Percentiles rank a stretch among this genome's conserved stretches.
Conservation (phyloP, 2,797 vertebrate genomes). For the Rhinophrynus dorsalis region DNA sequence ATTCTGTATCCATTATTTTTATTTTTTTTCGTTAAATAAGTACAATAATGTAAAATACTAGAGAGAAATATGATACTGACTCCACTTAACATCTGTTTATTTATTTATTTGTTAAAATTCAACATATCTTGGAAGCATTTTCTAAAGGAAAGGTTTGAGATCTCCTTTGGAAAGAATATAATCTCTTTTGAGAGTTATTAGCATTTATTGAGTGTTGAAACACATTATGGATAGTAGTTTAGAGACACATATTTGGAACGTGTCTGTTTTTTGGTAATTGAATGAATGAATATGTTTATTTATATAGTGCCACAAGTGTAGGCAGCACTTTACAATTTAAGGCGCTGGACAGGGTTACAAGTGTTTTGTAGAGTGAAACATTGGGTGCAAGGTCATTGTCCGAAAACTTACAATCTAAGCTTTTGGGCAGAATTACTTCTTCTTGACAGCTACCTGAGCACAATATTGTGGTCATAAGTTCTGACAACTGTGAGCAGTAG, state of each 20-base stretch:
- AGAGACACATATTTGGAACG: slow-evolving; percentile 12
- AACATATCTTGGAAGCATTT: slow-evolving; percentile 14
- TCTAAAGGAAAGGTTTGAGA: not conserved
- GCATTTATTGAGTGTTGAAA: slow-evolving; percentile 9
- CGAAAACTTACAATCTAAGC: no score
- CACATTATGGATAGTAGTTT: slow-evolving; percentile 11
- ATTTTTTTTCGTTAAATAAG: not conserved
- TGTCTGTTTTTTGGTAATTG: no score
- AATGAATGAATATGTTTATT: no score
- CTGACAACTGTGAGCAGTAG: no score
- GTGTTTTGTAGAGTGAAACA: no score
- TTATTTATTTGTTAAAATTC: not conserved
- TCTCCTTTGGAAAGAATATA: not conserved
- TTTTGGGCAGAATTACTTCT: slow-evolving; percentile 30
- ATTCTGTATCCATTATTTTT: slow-evolving; percentile 26
- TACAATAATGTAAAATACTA: not conserved
- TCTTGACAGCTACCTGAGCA: not conserved
- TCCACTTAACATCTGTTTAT: not conserved
- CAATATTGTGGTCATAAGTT: not conserved
- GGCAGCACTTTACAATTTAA: no score
- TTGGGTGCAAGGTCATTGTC: no score
- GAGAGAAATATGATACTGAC: no score
- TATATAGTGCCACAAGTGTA: no score
- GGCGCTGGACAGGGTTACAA: no score
- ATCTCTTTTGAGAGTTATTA: slow-evolving; percentile 16